These are phyloP conservation scores for Dryobotodes eremita DNA, from an alignment of 2,888 invertebrate species.

Conservation along the genomic window DNA sequence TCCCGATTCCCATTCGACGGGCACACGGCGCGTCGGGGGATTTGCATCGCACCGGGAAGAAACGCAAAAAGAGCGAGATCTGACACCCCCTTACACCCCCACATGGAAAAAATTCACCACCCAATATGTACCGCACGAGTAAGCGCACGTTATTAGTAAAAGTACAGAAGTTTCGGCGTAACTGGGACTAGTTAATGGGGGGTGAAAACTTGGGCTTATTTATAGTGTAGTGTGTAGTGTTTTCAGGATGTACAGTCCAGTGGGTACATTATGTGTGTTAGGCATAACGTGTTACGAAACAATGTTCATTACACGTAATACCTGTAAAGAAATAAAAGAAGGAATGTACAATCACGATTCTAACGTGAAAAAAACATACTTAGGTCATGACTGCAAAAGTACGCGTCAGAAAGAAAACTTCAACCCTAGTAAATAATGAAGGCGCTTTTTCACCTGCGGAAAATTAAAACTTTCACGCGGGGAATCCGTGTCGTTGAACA, in stretches of 20 bases:
- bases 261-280: too few relatives aligned
- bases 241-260: neutral
- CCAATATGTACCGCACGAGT: conserved; percentile 66
- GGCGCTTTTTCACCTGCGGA: neutral
- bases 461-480: conserved; percentile 9
- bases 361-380: neutral
- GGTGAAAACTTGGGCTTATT: conserved; percentile 31
- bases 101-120: conserved; percentile 63
- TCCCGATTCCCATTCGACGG: conserved; percentile 80
- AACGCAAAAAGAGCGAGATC: conserved; percentile 84
- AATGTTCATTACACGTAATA: neutral
- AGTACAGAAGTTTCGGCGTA: conserved; percentile 53
- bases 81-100: conserved; percentile 53
- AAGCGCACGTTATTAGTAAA: conserved; percentile 61
- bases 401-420: neutral
- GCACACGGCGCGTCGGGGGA: conserved; percentile 76
- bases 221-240: conserved; percentile 1
- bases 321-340: too few relatives aligned
- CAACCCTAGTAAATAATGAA: neutral
- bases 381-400: neutral
- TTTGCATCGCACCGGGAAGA: conserved; percentile 88
- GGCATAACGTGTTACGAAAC: too few relatives aligned
- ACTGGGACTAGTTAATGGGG: conserved; percentile 27
- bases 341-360: neutral
- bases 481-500: neutral